Evolutionary conservation across 2,797 vertebrate species (phyloP), one percentile per base, ranked within the genome.

Genomic region (Danio choprae): DNA sequence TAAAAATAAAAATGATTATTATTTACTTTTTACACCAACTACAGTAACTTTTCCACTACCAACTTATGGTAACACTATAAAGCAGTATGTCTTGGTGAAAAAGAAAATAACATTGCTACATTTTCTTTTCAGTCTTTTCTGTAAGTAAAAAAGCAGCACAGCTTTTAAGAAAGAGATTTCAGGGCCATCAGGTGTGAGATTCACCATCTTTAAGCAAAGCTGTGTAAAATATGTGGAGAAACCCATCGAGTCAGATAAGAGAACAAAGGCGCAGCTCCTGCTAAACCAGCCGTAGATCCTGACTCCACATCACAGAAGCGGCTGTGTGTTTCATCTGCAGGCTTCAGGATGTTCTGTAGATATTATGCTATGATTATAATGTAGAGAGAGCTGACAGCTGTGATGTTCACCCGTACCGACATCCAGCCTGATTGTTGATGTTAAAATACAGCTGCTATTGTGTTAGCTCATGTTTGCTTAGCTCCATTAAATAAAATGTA

Each of bases 351-450:
- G 71, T 80, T 48, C 36, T 73, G 29, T n/a, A 77, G 53, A 81
- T 88, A 62, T 78, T 44, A 84, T 81, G 43, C 59, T 29, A 68
- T 73, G 75, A 72, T 87, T 78, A 62, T 81, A 79, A 76, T 79
- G 73, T 59, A 63, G 20, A 77, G n/a, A 63, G 16, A 38, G 77
- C 44, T 83, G 74, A 81, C 84, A 71, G 84, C 83, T 74, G 86
- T 83, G 86, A 58, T 38, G 40, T 44, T n/a, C 50, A 15, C 48
- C 48, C 48, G 5, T 55, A 62, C n/a, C 2, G 43, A 20, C 12
- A 77, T 7, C 18, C 63, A 29, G 29, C 29, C 29, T 29, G 29
- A 29, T 29, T 29, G 29, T 29, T 29, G 29, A 29, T 29, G 29
- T 29, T 29, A 29, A 29, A 29, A 29, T 29, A 1, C 1, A 29